Percentiles rank a stretch among this genome's conserved stretches.
These are phyloP conservation scores for Leptonema lineaticorne DNA, from an alignment of 1,140 invertebrate species.

Conservation along the genomic window DNA sequence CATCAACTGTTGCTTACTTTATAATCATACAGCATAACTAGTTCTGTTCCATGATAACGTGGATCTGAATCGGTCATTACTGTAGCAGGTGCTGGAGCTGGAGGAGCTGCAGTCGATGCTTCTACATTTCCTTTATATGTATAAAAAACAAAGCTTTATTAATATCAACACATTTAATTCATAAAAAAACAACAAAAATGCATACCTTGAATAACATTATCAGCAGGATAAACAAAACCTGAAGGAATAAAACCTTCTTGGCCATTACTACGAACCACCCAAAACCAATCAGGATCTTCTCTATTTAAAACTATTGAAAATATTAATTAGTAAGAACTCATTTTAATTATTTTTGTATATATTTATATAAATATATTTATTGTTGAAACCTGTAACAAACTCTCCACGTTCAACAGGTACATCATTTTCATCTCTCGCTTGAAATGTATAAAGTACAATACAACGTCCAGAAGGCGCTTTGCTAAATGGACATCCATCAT, in stretches of 20 bases:
- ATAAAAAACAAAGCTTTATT: constrained; percentile 6
- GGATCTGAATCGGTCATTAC: constrained; percentile 58
- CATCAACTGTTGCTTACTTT: constrained; percentile 59
- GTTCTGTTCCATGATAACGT: constrained; percentile 80
- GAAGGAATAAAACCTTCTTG: constrained; percentile 95
- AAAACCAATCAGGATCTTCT: constrained; percentile 95
- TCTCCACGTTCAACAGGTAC: constrained; percentile 90
- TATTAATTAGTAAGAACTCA: background rate
- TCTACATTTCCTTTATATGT: constrained; percentile 31
- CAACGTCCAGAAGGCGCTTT: constrained; percentile 89
- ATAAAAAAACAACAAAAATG: constrained; percentile 11
- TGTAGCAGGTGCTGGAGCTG: constrained; percentile 42
- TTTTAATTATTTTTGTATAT: background rate
- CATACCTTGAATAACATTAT: constrained; percentile 74
- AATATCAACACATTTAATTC: background rate
- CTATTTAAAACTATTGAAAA: constrained; percentile 75
- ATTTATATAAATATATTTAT: background rate
- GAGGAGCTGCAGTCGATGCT: constrained; percentile 18
- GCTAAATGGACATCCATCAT: constrained; percentile 75
- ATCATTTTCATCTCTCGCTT: constrained; percentile 91
- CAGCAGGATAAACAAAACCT: constrained; percentile 90
- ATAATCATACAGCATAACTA: constrained; percentile 93
- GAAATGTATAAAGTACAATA: constrained; percentile 91
- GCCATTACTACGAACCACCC: constrained; percentile 88
- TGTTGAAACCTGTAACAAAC: constrained; percentile 85